Evolutionary conservation across 2,113 vertebrate species (phyloP).

Genomic region (Lepisosteus oculatus): DNA sequence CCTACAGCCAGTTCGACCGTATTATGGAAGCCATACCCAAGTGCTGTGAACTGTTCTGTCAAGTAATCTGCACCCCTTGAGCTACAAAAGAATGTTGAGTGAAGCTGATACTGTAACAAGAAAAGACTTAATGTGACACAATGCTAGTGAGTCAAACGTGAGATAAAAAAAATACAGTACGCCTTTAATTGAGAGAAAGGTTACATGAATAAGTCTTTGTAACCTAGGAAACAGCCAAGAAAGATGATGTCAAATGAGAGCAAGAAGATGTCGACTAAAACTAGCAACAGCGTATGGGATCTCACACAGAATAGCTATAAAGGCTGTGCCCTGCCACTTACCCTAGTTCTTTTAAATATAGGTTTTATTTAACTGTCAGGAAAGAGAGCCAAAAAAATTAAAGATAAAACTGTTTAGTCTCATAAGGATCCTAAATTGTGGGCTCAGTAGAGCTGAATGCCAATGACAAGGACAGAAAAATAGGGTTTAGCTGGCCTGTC

Average conservation of each 20-base stretch:
- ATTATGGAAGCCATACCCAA: neutral
- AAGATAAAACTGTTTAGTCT: no score
- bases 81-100: neutral
- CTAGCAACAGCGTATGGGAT: no score
- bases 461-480: no score
- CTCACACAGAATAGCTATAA: no score
- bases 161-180: conserved; percentile 21
- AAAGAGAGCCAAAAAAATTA: no score
- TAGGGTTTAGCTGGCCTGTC: no score
- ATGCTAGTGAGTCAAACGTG: neutral
- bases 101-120: neutral
- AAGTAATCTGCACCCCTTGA: neutral
- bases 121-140: neutral
- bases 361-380: no score
- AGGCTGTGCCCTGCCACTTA: no score
- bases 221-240: conserved; percentile 38
- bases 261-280: conserved; percentile 5
- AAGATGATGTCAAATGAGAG: conserved; percentile 22
- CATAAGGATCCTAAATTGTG: no score
- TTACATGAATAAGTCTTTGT: conserved; percentile 38
- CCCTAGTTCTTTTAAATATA: no score
- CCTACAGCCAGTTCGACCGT: neutral
- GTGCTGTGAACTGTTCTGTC: neutral
- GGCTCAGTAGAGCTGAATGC: no score
- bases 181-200: conserved; percentile 32